Evolutionary conservation across 1,140 invertebrate species (phyloP), one percentile per base, ranked within the genome.

Genomic region (Euwallacea similis): DNA sequence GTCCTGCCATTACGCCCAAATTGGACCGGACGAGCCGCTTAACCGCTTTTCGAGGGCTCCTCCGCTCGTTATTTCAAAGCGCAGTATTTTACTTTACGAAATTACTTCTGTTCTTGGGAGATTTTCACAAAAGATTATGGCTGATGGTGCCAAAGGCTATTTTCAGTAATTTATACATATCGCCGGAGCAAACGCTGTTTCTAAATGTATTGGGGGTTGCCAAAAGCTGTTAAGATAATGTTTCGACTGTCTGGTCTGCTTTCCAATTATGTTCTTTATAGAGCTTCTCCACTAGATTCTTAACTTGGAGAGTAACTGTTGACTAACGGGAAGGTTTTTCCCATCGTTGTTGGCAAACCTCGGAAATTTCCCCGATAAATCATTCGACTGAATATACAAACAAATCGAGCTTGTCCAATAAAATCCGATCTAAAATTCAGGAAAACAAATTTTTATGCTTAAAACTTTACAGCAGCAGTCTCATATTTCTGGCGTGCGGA

Each of bases 71-170:
- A 74, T 74, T 74, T 65, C 67, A 74, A 74, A 74, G 69, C 69
- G 66, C 65, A 61, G 73, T 72, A 74, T 74, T 74, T 72, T 74
- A 72, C 69, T 72, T 66, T 66, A 50, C 73, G 64, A 72, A 72
- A 74, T 74, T 72, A 74, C 73, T 74, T 72, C 73, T 74, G 73
- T 67, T 74, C 73, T 74, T 72, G 73, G 66, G 73, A 74, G 73
- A 74, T 72, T 74, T 72, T 72, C 73, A 63, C 70, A 56, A 69
- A 72, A 72, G 70, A 72, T 72, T 72, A 72, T 72, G 54, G 70
- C 58, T 62, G 70, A 71, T 71, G 69, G 69, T 71, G 70, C 64
- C 64, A 66, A 72, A 62, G 70, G 70, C 63, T 59, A 66, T 72
- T 64, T 43, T n/a, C 56, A 11, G 63, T 72, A 72, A 72, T 72